A percentile compares a stretch with the other conserved stretches of the same genome.
phyloP scores from a whole-genome alignment of 2,888 invertebrate species.

The Terebella lapidaria region DNA sequence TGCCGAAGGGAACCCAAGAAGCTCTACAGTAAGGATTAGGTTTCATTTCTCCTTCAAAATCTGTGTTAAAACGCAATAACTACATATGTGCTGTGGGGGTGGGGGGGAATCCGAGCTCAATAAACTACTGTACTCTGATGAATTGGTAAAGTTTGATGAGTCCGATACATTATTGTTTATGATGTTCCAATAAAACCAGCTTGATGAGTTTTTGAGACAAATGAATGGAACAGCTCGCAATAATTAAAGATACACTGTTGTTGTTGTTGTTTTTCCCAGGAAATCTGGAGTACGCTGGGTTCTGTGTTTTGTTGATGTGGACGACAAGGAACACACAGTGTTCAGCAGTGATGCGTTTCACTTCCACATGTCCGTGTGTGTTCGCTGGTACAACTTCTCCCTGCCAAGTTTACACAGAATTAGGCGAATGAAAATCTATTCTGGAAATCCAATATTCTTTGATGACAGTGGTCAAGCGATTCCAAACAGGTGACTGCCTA shows the following conservation, averaged over 20 bases:
- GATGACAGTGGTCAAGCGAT: constrained; percentile 32
- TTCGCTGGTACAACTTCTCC: constrained; percentile 38
- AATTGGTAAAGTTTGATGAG: too few relatives aligned
- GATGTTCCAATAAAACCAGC: too few relatives aligned
- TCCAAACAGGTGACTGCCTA: constrained; percentile 37
- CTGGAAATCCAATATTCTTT: constrained; percentile 44
- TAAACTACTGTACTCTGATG: too few relatives aligned
- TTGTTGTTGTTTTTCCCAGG: too few relatives aligned
- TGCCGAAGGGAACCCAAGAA: not conserved
- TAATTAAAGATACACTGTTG: too few relatives aligned
- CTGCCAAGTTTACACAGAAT: constrained; percentile 29
- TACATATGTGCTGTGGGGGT: too few relatives aligned
- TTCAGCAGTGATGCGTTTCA: constrained; percentile 31
- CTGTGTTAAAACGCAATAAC: too few relatives aligned
- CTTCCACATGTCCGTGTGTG: constrained; percentile 34
- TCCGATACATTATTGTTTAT: too few relatives aligned
- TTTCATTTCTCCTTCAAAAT: too few relatives aligned
- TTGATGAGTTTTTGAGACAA: too few relatives aligned
- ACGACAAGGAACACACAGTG: constrained; percentile 27
- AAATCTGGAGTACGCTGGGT: constrained; percentile 26
- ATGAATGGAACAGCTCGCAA: too few relatives aligned
- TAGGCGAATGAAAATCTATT: constrained; percentile 31
- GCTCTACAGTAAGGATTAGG: constrained; percentile 2
- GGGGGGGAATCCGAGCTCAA: too few relatives aligned
- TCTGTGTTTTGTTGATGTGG: constrained; percentile 30